A percentile compares a stretch with the other conserved stretches of the same genome.
These are phyloP conservation scores for Lepidurus apus DNA, from an alignment of 1,140 invertebrate genomes.

Conservation along the genomic window DNA sequence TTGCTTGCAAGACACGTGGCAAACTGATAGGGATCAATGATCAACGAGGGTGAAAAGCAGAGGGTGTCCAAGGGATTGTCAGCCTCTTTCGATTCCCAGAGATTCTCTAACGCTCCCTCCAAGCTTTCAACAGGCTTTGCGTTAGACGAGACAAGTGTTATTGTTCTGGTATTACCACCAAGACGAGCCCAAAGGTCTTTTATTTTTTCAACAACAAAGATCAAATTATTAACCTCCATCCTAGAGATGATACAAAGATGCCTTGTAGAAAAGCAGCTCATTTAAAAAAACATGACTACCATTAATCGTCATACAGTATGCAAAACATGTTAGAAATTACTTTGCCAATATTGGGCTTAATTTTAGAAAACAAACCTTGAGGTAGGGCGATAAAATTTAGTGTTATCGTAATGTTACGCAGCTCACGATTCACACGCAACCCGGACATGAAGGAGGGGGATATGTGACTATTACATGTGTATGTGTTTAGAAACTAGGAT, in stretches of 20 bases:
- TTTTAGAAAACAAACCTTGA: neutral
- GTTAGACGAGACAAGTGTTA: neutral
- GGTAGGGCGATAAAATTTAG: neutral
- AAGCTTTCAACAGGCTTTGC: constrained; percentile 6
- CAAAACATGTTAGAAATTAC: no score
- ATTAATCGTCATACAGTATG: no score
- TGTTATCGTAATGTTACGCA: neutral
- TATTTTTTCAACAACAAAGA: no score
- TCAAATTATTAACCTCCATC: no score
- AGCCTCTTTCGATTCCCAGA: neutral
- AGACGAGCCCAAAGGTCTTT: neutral
- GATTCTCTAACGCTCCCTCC: neutral
- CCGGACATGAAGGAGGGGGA: neutral
- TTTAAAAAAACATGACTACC: no score
- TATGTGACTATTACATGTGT: constrained; percentile 15
- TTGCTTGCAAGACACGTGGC: constrained; percentile 20
- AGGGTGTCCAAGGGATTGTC: constrained; percentile 1
- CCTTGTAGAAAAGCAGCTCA: no score
- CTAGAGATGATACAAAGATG: no score
- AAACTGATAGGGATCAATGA: constrained; percentile 22
- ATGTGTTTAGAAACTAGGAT: constrained; percentile 8
- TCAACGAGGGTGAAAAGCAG: constrained; percentile 21
- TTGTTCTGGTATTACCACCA: constrained; percentile 7
- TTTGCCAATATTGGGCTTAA: no score
- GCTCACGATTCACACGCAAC: neutral